phyloP scores from a whole-genome alignment of 1,140 invertebrate genomes.

The Magallana gigas region DNA sequence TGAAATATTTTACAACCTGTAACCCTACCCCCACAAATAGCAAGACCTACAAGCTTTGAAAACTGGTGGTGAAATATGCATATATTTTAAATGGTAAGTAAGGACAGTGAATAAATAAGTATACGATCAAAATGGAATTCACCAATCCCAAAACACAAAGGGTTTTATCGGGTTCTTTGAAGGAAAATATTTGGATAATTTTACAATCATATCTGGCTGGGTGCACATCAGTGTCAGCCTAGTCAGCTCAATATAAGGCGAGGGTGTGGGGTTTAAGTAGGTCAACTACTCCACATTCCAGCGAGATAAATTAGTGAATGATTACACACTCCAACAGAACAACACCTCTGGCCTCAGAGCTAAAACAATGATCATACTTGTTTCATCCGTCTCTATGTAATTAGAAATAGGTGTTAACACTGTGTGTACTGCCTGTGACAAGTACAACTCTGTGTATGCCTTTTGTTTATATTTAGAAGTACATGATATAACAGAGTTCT shows the following conservation, averaged over 20 bases:
- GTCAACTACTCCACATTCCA: slow-evolving; percentile 15
- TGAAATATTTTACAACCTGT: too few relatives aligned
- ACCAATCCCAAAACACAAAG: not conserved
- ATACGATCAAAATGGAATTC: not conserved
- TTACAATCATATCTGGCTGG: slow-evolving; percentile 27
- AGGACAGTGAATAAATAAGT: not conserved
- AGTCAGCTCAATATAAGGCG: slow-evolving; percentile 3
- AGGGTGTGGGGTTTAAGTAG: slow-evolving; percentile 22
- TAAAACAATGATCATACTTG: not conserved
- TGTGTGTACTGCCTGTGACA: not conserved
- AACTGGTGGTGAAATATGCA: not conserved
- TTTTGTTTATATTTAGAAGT: too few relatives aligned
- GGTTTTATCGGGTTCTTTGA: not conserved
- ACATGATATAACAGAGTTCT: too few relatives aligned
- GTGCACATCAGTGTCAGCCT: slow-evolving; percentile 3
- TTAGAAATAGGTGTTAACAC: not conserved
- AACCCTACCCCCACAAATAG: too few relatives aligned
- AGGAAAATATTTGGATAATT: not conserved
- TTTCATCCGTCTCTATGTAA: not conserved
- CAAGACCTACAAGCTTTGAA: not conserved
- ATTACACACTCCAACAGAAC: not conserved
- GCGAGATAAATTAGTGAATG: not conserved
- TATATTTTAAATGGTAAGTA: slow-evolving; percentile 6
- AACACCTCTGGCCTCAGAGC: not conserved
- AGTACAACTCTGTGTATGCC: not conserved